Percentiles rank a stretch among this genome's conserved stretches.
Conservation (phyloP, 2,888 invertebrate species). For the Nemotelus nigrinus region DNA sequence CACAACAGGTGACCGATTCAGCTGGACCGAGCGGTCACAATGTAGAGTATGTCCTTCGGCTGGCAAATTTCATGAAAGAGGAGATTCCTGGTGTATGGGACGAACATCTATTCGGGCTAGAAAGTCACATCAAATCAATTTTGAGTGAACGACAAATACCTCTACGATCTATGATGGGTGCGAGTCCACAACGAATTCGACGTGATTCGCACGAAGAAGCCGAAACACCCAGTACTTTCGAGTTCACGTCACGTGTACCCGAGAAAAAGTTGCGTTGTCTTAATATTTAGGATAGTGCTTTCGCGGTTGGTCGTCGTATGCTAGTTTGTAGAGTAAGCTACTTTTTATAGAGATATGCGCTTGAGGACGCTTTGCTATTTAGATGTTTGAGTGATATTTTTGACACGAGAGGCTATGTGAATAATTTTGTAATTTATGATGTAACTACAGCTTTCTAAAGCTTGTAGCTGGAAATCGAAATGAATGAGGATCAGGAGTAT, state of each 20-base stretch:
- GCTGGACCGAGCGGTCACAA: conserved; percentile 89
- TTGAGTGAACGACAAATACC: conserved; percentile 58
- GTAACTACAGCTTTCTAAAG: background rate
- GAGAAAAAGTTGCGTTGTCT: conserved; percentile 81
- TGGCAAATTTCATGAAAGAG: conserved; percentile 84
- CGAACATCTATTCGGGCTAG: conserved; percentile 81
- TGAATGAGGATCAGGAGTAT: no score
- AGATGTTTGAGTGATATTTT: conserved; percentile 1
- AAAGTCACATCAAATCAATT: conserved; percentile 65
- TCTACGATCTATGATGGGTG: conserved; percentile 66
- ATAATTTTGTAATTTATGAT: background rate
- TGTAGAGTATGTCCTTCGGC: conserved; percentile 85
- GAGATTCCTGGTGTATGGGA: conserved; percentile 81
- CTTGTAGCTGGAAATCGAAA: no score
- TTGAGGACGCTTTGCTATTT: no score
- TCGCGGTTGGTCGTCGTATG: background rate
- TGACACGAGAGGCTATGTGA: conserved; percentile 4
- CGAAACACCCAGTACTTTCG: conserved; percentile 68
- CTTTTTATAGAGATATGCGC: no score
- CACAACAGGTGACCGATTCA: conserved; percentile 80
- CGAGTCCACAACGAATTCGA: conserved; percentile 61
- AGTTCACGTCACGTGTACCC: conserved; percentile 77
- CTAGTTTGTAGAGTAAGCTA: no score
- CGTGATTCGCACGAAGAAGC: conserved; percentile 66
- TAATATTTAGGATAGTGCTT: conserved; percentile 70